Evolutionary conservation across 2,888 invertebrate genomes (phyloP).

Genomic region (Linhomoeus sp.): DNA sequence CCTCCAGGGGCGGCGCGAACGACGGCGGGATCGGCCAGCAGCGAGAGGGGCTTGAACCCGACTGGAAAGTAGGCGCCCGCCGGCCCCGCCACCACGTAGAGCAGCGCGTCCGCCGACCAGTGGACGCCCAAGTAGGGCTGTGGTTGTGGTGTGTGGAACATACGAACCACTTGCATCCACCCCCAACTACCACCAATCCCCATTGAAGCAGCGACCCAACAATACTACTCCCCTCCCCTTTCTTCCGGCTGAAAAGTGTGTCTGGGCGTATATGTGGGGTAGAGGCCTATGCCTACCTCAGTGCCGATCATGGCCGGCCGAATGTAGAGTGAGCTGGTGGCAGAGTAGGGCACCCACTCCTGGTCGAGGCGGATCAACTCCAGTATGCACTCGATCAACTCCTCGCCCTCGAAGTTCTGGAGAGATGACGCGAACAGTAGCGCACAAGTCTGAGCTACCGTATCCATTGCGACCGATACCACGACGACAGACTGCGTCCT

Average conservation of each 20-base stretch:
- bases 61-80: constrained; percentile 72
- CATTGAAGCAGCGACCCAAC: too few species aligned
- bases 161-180: not conserved
- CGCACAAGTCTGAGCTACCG: too few species aligned
- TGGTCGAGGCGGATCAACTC: constrained; percentile 72
- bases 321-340: constrained; percentile 70
- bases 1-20: constrained; percentile 61
- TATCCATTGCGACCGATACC: too few species aligned
- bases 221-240: too few species aligned
- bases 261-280: not conserved
- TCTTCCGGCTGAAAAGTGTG: too few species aligned
- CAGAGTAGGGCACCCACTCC: constrained; percentile 85
- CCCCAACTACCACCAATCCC: too few species aligned
- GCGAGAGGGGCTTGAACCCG: constrained; percentile 50
- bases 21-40: constrained; percentile 74
- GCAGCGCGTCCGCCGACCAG: constrained; percentile 60
- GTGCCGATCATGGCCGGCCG: constrained; percentile 87
- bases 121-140: constrained; percentile 81
- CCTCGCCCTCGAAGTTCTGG: constrained; percentile 56
- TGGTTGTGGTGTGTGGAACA: constrained; percentile 11
- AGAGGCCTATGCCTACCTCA: constrained; percentile 50
- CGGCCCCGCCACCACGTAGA: constrained; percentile 76
- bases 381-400: constrained; percentile 61
- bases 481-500: too few species aligned
- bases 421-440: not conserved